phyloP scores from a whole-genome alignment of 2,113 vertebrate genomes.

The Sterrhoptilus dennistouni region DNA sequence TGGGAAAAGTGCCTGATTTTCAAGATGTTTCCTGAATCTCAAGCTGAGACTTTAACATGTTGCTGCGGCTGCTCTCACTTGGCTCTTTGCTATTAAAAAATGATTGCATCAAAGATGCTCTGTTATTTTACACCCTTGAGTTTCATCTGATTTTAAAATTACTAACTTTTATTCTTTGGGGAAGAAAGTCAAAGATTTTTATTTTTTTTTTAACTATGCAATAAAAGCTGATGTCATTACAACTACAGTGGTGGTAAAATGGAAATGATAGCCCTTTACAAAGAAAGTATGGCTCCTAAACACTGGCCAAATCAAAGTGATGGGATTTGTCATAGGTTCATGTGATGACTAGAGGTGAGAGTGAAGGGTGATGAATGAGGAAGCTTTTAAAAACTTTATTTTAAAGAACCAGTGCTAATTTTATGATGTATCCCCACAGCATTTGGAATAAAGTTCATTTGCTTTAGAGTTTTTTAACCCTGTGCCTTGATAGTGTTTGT shows the following conservation, averaged over 20 bases:
- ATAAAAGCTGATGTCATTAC: neutral
- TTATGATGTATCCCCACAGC: neutral
- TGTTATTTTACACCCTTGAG: neutral
- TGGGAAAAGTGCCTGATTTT: neutral
- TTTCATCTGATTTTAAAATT: neutral
- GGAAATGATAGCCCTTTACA: neutral
- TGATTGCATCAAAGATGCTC: neutral
- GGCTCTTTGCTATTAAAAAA: neutral
- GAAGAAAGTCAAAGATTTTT: neutral
- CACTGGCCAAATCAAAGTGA: neutral
- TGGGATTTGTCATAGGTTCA: neutral
- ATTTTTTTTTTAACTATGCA: neutral
- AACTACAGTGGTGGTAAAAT: neutral
- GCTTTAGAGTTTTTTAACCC: neutral
- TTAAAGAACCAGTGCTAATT: neutral
- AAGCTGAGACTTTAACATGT: neutral
- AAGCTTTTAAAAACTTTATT: neutral
- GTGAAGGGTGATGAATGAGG: neutral
- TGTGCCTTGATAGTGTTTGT: neutral
- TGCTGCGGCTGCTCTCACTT: neutral
- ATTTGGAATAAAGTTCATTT: neutral
- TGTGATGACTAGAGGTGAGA: neutral
- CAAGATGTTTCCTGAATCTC: neutral
- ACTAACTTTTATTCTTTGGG: neutral
- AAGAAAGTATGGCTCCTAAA: neutral